phyloP scores from a whole-genome alignment of 2,113 vertebrate species.

The Pteruthius melanotis region DNA sequence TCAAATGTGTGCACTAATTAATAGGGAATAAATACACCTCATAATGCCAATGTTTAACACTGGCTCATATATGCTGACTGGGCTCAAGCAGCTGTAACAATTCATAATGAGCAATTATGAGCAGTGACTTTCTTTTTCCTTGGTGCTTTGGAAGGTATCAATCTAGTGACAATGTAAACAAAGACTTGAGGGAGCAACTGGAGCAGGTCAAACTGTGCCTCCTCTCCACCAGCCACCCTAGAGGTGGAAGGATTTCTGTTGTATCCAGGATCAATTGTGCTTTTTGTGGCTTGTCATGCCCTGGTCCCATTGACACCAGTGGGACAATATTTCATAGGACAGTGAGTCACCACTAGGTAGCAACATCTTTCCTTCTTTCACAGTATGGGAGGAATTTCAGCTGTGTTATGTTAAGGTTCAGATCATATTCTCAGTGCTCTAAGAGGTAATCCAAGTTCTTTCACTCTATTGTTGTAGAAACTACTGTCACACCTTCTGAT shows the following conservation, averaged over 20 bases:
- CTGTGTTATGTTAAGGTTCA: neutral
- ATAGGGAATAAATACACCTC: constrained; percentile 14
- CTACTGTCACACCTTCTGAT: neutral
- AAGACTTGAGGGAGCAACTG: neutral
- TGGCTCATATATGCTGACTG: neutral
- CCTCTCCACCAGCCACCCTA: neutral
- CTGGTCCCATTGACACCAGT: neutral
- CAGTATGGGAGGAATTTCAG: neutral
- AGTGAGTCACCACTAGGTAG: neutral
- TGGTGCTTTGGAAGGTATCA: neutral
- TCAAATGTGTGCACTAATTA: neutral
- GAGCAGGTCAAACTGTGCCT: neutral
- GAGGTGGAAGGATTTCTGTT: neutral
- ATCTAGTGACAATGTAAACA: neutral
- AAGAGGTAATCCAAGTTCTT: neutral
- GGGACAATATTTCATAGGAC: neutral
- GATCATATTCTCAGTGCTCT: neutral
- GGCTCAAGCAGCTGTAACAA: neutral
- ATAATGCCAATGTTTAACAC: neutral
- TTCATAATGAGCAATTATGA: neutral
- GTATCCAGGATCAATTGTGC: neutral
- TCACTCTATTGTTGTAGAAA: neutral
- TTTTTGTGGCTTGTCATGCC: neutral
- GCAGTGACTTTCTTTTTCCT: neutral
- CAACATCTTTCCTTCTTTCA: neutral